A percentile compares a stretch with the other conserved stretches of the same genome.
phyloP scores from a whole-genome alignment of 2,113 vertebrate genomes.

The Puntigrus tetrazona region DNA sequence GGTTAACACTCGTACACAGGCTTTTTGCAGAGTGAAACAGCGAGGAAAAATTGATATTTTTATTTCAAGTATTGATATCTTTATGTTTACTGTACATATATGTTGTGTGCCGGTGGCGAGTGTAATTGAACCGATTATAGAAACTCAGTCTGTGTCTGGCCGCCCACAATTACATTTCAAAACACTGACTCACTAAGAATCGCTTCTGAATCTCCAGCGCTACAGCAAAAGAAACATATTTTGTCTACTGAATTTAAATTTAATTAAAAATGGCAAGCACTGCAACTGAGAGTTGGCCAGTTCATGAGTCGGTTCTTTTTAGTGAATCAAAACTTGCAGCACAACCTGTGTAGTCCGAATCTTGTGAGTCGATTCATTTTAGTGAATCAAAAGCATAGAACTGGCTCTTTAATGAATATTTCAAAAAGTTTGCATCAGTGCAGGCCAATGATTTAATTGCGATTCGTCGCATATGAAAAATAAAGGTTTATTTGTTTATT shows the following conservation, averaged over 20 bases:
- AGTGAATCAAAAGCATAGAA: neutral
- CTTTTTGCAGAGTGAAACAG: neutral
- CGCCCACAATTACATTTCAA: neutral
- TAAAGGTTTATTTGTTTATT: no score
- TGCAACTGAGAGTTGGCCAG: neutral
- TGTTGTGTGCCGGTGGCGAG: neutral
- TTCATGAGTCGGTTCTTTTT: neutral
- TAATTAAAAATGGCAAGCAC: neutral
- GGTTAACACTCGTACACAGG: slow-evolving; percentile 22
- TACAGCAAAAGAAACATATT: no score
- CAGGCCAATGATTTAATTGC: no score
- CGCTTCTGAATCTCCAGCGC: neutral
- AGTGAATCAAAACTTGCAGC: no score
- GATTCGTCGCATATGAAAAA: no score
- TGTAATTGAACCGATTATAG: neutral
- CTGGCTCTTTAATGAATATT: neutral
- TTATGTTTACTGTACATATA: neutral
- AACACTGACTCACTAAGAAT: neutral
- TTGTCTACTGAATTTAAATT: neutral
- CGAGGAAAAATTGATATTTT: neutral
- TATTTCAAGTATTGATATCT: neutral
- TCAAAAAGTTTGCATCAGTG: no score
- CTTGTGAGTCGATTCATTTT: neutral
- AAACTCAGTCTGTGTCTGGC: neutral
- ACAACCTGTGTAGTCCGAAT: neutral